Base-by-base conservation (phyloP, 2,797 vertebrate species). In the Gorsachius magnificus region DNA sequence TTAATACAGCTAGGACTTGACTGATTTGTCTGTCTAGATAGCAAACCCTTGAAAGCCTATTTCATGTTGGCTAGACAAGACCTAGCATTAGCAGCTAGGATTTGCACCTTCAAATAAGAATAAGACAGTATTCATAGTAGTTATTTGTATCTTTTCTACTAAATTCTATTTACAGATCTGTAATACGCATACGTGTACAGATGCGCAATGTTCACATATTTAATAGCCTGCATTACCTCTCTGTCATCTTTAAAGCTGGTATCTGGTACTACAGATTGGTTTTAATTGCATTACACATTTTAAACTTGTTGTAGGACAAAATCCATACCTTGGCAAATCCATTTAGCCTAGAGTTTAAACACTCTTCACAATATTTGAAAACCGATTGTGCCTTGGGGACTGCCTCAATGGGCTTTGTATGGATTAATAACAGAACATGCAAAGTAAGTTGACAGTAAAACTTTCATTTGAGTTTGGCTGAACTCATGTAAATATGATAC, bases 371-470 rank as follows among this genome's bases (percentile, higher is more conserved):
- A 71, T 63, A 46, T 72, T 90, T 66, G 84, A 79, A 93, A 91
- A 20, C 81, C 31, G 88, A 97, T 95, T 94, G 92, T 86, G 41
- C 95, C 96, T 93, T 26, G 58, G 97, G 96, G 95, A 93, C 90
- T 60, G 61, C 87, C 97, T 91, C 93, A 28, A 5, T 51, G 90
- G 95, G 72, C 71, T 97, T 97, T 83, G 93, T 79, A 10, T 77
- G 96, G 95, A 96, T 97, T 97, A 97, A 87, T 92, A 95, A 36
- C 95, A 94, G 70, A 96, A 95, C 96, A 96, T 96, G 93, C 96
- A 97, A 97, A 97, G 96, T 79, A 95, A 97, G 78, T 93, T 74
- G 95, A 96, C 89, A 95, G 96, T 97, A 97, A 97, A 97, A 97
- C 97, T 97, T 97, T 97, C 96, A 95, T 92, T 97, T 89, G 92